Conservation (phyloP, 2,888 invertebrate genomes). For the Mellilla xanthometata region DNA sequence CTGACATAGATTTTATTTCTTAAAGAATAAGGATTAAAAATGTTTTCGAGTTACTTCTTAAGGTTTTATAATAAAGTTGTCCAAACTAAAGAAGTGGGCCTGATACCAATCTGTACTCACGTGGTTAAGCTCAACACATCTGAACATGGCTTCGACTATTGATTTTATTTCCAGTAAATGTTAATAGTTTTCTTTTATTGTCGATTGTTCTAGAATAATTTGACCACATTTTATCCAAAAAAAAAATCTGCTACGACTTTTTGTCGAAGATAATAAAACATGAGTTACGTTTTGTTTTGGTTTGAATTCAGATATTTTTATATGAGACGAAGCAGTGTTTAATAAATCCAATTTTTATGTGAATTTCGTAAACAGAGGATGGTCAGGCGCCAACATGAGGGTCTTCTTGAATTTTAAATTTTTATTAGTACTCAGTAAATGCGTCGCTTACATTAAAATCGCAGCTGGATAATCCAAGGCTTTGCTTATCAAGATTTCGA, state of each 20-base stretch:
- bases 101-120: constrained; percentile 60
- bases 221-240: no score
- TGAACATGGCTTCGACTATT: constrained; percentile 58
- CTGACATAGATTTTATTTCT: no score
- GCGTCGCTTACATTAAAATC: constrained; percentile 50
- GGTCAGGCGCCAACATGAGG: constrained; percentile 30
- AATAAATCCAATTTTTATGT: constrained; percentile 14
- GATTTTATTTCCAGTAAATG: constrained; percentile 40
- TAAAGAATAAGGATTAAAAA: neutral
- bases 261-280: no score
- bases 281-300: no score
- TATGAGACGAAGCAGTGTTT: neutral
- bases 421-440: constrained; percentile 60
- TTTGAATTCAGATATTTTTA: no score
- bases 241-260: no score
- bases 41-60: neutral
- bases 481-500: constrained; percentile 59
- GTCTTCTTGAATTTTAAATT: constrained; percentile 50
- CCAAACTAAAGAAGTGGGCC: constrained; percentile 48
- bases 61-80: constrained; percentile 30
- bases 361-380: no score
- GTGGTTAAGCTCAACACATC: constrained; percentile 51
- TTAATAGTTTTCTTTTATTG: constrained; percentile 5
- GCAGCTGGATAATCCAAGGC: constrained; percentile 63
- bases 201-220: no score